Percentiles rank a stretch among this genome's conserved stretches.
Evolutionary conservation across 1,140 invertebrate species (phyloP).

Genomic region (Tetramorium parvispinum): DNA sequence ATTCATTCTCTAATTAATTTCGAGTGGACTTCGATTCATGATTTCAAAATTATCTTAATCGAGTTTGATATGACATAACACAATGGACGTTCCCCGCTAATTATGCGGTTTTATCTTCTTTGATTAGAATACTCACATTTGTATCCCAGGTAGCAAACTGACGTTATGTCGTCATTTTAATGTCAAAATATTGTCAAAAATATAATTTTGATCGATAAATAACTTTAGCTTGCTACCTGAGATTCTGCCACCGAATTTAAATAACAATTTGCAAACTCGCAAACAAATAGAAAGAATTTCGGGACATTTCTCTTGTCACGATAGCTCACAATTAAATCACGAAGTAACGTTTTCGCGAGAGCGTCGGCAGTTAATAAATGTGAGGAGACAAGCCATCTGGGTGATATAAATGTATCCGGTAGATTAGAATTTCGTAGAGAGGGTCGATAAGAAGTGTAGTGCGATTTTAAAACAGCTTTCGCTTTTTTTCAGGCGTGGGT

Average conservation of each 20-base stretch:
- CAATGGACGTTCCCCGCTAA: not conserved
- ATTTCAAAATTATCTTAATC: conserved; percentile 7
- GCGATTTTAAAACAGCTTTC: not conserved
- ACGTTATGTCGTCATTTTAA: too few species aligned
- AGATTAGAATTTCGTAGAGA: not conserved
- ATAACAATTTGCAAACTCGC: not conserved
- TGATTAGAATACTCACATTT: not conserved
- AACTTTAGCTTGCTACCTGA: too few species aligned
- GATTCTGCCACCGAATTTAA: not conserved
- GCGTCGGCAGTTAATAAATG: not conserved
- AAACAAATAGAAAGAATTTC: not conserved
- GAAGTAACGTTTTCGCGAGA: not conserved
- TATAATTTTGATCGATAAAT: too few species aligned
- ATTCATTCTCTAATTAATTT: not conserved
- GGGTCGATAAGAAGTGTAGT: not conserved
- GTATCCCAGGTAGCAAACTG: too few species aligned
- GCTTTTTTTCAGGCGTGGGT: conserved; percentile 89
- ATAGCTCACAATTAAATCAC: not conserved
- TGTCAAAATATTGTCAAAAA: too few species aligned
- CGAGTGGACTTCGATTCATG: not conserved
- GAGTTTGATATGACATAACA: not conserved
- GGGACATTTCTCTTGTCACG: not conserved
- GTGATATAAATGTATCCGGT: not conserved
- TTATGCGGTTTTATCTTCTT: conserved; percentile 11
- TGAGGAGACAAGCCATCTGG: not conserved